Evolutionary conservation across 2,888 invertebrate genomes (phyloP), one percentile per base, ranked within the genome.

Genomic region (Ephialtes manifestator): DNA sequence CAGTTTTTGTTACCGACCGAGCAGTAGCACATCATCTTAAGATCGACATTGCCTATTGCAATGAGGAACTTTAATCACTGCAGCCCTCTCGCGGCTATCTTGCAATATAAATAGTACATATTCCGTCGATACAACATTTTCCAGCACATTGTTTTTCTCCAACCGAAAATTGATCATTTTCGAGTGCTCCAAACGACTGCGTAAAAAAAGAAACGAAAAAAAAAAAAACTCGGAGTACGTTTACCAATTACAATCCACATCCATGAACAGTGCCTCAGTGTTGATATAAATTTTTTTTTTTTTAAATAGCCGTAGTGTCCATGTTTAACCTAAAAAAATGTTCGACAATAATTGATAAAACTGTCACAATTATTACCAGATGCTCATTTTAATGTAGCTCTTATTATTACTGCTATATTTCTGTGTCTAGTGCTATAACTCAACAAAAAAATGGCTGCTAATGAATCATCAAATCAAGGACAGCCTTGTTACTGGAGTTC

Each of bases 401-500:
- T 58, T 13, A 13, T 58, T 13, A 24, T 58, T 13, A 24, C 24
- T 63, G 39, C 39, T 43, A 65, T 43, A 7, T 65, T 39, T 20
- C 4, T 18, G 11, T 18, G 39, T 39, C 2, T 11, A 39, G 65
- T 39, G 20, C 1, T 65, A 39, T 7, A 39, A 20, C 11, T 18
- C 35, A 13, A 46, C n/a, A 24, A 60, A 87, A 35, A 82, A 72
- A 92, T 92, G 92, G 84, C 89, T 43, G 83, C 88, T 31, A 89
- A 89, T 84, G 83, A 84, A 67, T 76, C 89, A 28, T 65, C 84
- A 13, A 90, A 89, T 72, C 53, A 76, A n/a, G 86, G 75, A 1
- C 89, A 89, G 55, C 67, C 85, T 4, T 89, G 87, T 31, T 86
- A 87, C 67, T 92, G 92, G 92, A 83, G 55, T 55, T 48, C 86